These are phyloP conservation scores for Heliopora coerulea DNA, from an alignment of 92 coral and sea anemone genomes.

Conservation along the genomic window DNA sequence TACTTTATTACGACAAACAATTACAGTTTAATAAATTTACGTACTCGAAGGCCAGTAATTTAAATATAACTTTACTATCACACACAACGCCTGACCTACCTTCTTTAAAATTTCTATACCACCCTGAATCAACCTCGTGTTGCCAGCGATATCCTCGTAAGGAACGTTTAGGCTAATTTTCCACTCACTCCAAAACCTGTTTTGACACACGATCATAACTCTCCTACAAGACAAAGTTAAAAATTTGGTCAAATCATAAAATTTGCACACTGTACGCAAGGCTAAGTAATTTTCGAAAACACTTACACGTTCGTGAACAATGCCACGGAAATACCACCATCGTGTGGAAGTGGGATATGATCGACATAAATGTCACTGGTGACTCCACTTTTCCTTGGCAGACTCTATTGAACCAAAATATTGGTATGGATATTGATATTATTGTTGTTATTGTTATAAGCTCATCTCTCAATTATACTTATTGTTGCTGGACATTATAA, in stretches of 20 bases:
- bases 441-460: too few relatives aligned
- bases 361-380: constrained; percentile 67
- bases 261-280: not conserved
- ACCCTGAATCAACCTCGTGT: constrained; percentile 6
- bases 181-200: constrained; percentile 89
- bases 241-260: too few relatives aligned
- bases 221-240: constrained; percentile 72
- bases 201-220: constrained; percentile 67
- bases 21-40: too few relatives aligned
- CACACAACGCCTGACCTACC: not conserved
- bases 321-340: constrained; percentile 56
- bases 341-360: constrained; percentile 58
- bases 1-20: too few relatives aligned
- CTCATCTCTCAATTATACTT: too few relatives aligned
- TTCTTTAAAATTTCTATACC: constrained; percentile 9
- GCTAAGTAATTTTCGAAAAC: not conserved
- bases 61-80: not conserved
- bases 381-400: constrained; percentile 60
- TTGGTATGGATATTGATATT: not conserved
- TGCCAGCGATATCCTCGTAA: constrained; percentile 65
- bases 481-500: too few relatives aligned
- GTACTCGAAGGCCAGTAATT: too few relatives aligned
- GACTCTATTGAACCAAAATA: constrained; percentile 52
- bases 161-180: constrained; percentile 63
- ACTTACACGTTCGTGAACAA: constrained; percentile 76